A percentile compares a stretch with the other conserved stretches of the same genome.
phyloP scores from a whole-genome alignment of 2,113 vertebrate genomes.

The Engraulis encrasicolus region DNA sequence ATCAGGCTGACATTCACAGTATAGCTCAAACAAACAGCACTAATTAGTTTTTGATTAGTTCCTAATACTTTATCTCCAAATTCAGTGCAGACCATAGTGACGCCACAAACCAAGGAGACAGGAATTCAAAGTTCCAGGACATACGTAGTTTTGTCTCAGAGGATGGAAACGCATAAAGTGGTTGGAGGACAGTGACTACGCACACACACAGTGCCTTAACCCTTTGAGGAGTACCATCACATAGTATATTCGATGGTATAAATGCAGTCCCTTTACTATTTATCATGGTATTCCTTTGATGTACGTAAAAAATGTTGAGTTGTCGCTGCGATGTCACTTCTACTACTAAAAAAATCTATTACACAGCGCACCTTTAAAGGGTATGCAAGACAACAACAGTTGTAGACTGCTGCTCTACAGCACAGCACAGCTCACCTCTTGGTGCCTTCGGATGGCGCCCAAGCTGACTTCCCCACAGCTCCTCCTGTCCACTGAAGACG shows the following conservation, averaged over 20 bases:
- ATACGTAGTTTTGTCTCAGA: neutral
- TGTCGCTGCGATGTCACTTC: no score
- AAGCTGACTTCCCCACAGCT: neutral
- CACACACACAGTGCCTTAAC: neutral
- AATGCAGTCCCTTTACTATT: no score
- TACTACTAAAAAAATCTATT: no score
- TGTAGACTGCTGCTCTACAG: no score
- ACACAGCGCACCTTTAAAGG: no score
- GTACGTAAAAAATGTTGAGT: no score
- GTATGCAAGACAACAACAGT: no score
- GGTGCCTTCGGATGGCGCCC: neutral
- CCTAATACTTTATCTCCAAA: slow-evolving; percentile 2
- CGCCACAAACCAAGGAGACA: neutral
- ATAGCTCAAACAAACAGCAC: neutral
- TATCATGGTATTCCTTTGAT: no score
- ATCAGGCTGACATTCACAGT: neutral
- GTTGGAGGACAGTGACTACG: neutral
- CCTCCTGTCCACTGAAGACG: neutral
- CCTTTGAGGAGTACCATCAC: no score
- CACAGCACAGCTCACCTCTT: neutral
- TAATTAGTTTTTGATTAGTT: slow-evolving; percentile 4
- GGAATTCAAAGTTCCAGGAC: neutral
- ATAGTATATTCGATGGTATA: no score
- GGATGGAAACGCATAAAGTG: neutral
- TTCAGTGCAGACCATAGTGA: neutral